Evolutionary conservation across 2,797 vertebrate species (phyloP).

Genomic region (Spondyliosoma cantharus): DNA sequence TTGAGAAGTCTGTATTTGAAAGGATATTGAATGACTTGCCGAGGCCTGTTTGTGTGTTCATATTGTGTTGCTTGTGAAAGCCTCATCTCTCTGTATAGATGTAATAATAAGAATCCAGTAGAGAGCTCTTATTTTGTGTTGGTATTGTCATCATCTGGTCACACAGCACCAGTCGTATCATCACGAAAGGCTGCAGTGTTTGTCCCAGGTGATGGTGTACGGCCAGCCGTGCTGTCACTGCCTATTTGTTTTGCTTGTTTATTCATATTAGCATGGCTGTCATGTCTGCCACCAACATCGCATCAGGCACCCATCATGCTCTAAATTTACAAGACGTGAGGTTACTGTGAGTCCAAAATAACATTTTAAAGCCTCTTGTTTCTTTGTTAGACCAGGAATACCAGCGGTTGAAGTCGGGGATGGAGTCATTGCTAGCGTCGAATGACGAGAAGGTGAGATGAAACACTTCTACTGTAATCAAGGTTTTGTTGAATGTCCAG

Average conservation of each 20-base stretch:
- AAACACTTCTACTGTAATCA: neutral
- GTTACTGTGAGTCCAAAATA: neutral
- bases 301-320: constrained; percentile 31
- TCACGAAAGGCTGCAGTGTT: constrained; percentile 4
- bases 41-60: neutral
- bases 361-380: constrained; percentile 18
- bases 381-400: constrained; percentile 91
- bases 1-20: constrained; percentile 46
- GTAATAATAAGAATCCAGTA: neutral
- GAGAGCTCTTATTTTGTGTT: neutral
- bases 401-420: constrained; percentile 92
- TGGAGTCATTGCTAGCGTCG: constrained; percentile 92
- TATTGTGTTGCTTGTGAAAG: neutral
- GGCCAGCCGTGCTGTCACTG: constrained; percentile 52
- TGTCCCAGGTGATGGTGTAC: constrained; percentile 56
- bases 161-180: neutral
- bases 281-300: constrained; percentile 45
- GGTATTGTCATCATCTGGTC: neutral
- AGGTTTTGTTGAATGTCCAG: neutral
- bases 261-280: constrained; percentile 64
- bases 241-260: constrained; percentile 65
- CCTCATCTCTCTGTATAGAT: neutral
- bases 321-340: constrained; percentile 19
- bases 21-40: constrained; percentile 17
- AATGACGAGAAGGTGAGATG: constrained; percentile 94